Base-by-base conservation (phyloP, 1,140 invertebrate genomes). In the Dreissena polymorpha region DNA sequence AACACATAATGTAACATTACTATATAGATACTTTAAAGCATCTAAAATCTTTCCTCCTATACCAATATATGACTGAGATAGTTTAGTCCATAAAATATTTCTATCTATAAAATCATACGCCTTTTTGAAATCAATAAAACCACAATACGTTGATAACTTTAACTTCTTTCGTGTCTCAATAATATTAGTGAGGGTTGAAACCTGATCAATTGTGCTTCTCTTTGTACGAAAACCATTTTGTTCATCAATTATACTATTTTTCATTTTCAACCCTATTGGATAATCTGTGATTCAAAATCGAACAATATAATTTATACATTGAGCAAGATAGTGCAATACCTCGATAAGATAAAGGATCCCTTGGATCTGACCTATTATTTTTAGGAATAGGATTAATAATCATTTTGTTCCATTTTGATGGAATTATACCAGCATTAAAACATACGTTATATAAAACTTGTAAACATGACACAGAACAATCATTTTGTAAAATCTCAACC, bases 321-420 rank as follows among this genome's bases (percentile, higher is more conserved):
- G 57, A n/a, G 65, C 65, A 77, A 16, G 57, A 16, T 7, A 84
- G 23, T 18, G 63, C 49, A 21, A 83, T 83, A n/a, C 73, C 81
- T 25, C 81, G 53, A 23, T 83, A 77, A 57, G 73, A 64, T 12
- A 83, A 13, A 8, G 81, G 81, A n/a, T 83, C 83, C 27, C 60
- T 39, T 57, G 60, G 39, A 27, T 84, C 75, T 23, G 50, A 5
- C 27, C 55, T 78, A 8, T 10, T 29, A n/a, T 27, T 27, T 78
- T 84, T 84, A 16, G 69, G 83, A 72, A 84, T 84, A 10, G 83
- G 83, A 39, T 39, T 69, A n/a, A 83, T 76, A 64, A 83, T 83
- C 16, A 39, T 29, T 50, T 70, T 63, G 25, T 39, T 68, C 73
- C 65, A 83, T 16, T 50, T 12, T 27, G 63, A 21, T 16, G 72